Evolutionary conservation across 1,140 invertebrate species (phyloP).

Genomic region (Calliphora vicina): DNA sequence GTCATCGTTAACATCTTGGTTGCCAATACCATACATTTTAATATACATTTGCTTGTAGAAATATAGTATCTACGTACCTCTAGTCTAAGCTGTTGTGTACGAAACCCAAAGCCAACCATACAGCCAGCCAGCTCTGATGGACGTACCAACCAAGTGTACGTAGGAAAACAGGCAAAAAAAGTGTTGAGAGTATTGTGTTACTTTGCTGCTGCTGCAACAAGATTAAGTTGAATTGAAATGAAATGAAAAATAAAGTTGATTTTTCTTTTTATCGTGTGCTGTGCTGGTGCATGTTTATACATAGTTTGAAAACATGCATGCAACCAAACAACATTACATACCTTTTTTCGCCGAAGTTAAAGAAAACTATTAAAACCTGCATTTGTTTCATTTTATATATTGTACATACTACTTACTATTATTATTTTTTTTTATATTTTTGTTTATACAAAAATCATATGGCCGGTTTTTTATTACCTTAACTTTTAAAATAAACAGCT

Average conservation of each 20-base stretch:
- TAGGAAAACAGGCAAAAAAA: neutral
- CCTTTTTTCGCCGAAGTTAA: neutral
- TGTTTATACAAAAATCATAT: neutral
- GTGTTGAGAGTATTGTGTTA: conserved; percentile 6
- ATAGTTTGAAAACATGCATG: conserved; percentile 1
- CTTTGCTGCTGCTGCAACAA: neutral
- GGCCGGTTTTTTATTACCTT: neutral
- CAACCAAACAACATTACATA: neutral
- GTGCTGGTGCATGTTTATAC: neutral
- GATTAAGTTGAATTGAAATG: neutral
- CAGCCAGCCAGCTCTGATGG: neutral
- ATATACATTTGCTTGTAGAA: neutral
- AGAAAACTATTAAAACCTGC: neutral
- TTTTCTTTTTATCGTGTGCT: neutral
- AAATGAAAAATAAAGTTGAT: neutral
- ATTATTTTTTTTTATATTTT: neutral
- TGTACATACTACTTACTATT: neutral
- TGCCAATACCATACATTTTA: neutral
- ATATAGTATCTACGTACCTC: neutral
- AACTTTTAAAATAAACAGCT: neutral
- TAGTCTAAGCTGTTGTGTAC: too few relatives aligned
- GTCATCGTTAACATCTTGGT: neutral
- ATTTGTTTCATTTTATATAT: neutral
- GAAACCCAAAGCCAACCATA: neutral
- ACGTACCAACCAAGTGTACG: neutral